Base-by-base conservation (phyloP, 2,797 vertebrate genomes). In the Gambelia wislizenii region DNA sequence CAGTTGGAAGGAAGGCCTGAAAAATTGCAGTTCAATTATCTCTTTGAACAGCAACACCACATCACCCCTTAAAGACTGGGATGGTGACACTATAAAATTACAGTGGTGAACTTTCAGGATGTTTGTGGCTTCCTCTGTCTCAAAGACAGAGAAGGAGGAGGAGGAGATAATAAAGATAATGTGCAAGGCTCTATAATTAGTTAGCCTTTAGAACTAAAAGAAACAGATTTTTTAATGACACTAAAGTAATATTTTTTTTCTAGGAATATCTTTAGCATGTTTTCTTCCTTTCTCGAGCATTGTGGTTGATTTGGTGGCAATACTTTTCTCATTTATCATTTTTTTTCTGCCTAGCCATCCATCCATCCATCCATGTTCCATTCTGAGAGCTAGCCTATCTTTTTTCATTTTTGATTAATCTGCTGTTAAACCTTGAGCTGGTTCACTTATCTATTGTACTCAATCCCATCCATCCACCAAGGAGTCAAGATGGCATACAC, bases 1-100 rank as follows among this genome's bases (percentile, higher is more conserved):
- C 94, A 93, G 94, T 92, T 70, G 85, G 39, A 91, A 89, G 91
- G 93, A 84, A 91, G 79, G 87, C 91, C 61, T 82, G 89, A 90
- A 90, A 67, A 84, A 84, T 70, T 89, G 91, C 70, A 88, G 90
- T 79, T 95, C 90, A 90, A 75, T 94, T 94, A 92, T 87, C 86
- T 92, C 49, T 92, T 69, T 72, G 86, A 91, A 91, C 91, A 87
- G 88, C 91, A 91, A 69, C 56, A 90, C 93, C 85, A 36, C 80
- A 83, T 88, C 88, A 89, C 59, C 74, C 89, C 89, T 67, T 59
- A 0, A 72, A 30, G 87, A 87, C 2, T 7, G 91, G 84, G 61
- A 85, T 89, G 80, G 42, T 49, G 80, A 67, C 2, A 4, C 20
- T 79, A 90, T 88, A 78, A 90, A 4, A 12, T 2, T 75, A 49